A percentile compares a stretch with the other conserved stretches of the same genome.
Conservation (phyloP, 2,797 vertebrate species). For the Morelia viridis region DNA sequence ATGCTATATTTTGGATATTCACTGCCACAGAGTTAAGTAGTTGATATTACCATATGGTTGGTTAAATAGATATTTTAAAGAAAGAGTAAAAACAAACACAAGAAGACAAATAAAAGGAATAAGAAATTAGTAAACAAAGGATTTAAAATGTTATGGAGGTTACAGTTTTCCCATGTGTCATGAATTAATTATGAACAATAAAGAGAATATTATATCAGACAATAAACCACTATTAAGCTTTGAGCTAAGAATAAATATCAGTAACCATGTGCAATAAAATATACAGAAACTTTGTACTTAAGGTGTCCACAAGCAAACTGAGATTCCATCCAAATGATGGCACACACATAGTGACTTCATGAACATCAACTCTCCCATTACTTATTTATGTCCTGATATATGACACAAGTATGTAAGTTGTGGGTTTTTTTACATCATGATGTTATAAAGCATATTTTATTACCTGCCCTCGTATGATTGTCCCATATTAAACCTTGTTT, state of each 20-base stretch:
- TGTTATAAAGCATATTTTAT: not conserved
- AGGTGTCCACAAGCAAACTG: not conserved
- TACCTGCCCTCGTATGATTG: not conserved
- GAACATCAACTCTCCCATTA: not conserved
- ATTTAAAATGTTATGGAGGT: not conserved
- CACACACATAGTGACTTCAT: not conserved
- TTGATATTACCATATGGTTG: not conserved
- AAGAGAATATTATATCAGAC: not conserved
- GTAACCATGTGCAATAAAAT: not conserved
- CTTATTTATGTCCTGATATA: not conserved
- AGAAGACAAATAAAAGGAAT: not conserved
- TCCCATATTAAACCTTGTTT: not conserved
- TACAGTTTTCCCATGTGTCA: not conserved
- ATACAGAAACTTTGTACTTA: not conserved
- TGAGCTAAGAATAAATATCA: not conserved
- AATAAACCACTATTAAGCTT: not conserved
- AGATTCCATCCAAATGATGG: not conserved
- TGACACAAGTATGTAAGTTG: not conserved
- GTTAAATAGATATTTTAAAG: not conserved
- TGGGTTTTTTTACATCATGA: not conserved
- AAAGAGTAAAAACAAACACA: not conserved
- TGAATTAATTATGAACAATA: not conserved
- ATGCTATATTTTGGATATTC: not conserved
- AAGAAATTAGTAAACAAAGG: not conserved
- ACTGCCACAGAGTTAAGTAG: not conserved